Evolutionary conservation across 2,888 invertebrate species (phyloP).

Genomic region (Steinernema carpocapsae): DNA sequence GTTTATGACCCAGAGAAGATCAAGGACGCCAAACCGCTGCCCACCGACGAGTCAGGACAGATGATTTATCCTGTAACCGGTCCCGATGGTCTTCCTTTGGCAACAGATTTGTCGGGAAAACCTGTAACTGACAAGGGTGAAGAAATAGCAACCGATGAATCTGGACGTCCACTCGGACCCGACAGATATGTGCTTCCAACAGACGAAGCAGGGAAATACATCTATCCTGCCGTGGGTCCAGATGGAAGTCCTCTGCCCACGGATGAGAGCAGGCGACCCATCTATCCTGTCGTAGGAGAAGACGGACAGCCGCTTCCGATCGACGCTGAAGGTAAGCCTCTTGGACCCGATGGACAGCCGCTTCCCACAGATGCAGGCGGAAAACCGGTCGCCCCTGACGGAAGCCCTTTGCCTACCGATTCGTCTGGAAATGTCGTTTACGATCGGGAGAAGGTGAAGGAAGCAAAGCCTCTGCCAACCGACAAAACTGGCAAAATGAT

Average conservation of each 20-base stretch:
- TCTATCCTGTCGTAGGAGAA: conserved; percentile 44
- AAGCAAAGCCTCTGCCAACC: conserved; percentile 38
- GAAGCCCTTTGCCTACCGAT: conserved; percentile 28
- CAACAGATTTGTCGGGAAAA: conserved; percentile 39
- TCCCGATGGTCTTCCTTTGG: conserved; percentile 46
- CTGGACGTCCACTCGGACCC: conserved; percentile 40
- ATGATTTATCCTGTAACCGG: conserved; percentile 45
- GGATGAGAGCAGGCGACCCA: conserved; percentile 42
- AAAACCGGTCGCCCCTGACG: conserved; percentile 24
- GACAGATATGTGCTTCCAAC: conserved; percentile 52
- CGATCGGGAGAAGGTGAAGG: conserved; percentile 12
- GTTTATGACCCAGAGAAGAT: conserved; percentile 39
- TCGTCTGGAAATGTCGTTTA: conserved; percentile 34
- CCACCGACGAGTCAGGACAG: conserved; percentile 45
- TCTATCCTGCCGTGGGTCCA: conserved; percentile 40
- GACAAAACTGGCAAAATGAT: conserved; percentile 44
- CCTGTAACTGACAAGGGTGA: conserved; percentile 40
- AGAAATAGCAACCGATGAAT: conserved; percentile 37
- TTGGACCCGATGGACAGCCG: conserved; percentile 23
- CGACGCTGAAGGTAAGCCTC: conserved; percentile 41
- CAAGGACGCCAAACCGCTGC: conserved; percentile 30
- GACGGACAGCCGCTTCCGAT: conserved; percentile 50
- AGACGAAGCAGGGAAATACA: conserved; percentile 45
- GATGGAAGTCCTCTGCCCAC: conserved; percentile 46
- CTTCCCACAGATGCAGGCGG: conserved; percentile 42